Percentiles rank a stretch among this genome's conserved stretches.
Conservation (phyloP, 1,140 invertebrate species). For the Leucophenga varia region DNA sequence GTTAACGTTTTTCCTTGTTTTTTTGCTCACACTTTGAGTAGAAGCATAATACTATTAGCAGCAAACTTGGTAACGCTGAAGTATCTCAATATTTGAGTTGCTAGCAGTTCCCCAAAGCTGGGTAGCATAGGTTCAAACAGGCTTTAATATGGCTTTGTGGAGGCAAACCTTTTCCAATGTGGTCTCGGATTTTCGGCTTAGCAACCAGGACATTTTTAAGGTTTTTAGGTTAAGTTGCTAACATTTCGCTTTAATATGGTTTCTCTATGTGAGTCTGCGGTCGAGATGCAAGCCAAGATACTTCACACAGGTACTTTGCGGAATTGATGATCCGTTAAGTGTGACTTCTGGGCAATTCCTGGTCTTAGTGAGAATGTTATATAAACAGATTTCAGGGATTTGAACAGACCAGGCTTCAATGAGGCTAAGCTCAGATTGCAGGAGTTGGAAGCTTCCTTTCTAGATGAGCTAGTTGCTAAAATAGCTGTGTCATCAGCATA, state of each 20-base stretch:
- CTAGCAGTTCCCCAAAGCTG: no score
- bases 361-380: constrained; percentile 4
- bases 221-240: constrained; percentile 10
- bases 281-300: constrained; percentile 1
- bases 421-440: not conserved
- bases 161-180: no score
- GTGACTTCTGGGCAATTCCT: constrained; percentile 3
- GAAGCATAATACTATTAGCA: no score
- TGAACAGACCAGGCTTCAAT: constrained; percentile 1
- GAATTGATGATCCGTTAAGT: constrained; percentile 4
- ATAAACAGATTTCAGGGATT: constrained; percentile 9
- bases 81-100: no score
- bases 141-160: no score
- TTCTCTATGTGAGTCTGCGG: not conserved
- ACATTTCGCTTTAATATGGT: constrained; percentile 5
- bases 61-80: no score
- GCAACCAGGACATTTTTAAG: constrained; percentile 8
- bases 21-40: no score
- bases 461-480: not conserved
- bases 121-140: no score
- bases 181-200: not conserved
- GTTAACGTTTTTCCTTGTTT: no score
- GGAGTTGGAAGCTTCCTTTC: no score
- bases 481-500: no score
- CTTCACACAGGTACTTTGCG: constrained; percentile 1